Evolutionary conservation across 2,888 invertebrate genomes (phyloP).

Genomic region (Diadromus collaris): DNA sequence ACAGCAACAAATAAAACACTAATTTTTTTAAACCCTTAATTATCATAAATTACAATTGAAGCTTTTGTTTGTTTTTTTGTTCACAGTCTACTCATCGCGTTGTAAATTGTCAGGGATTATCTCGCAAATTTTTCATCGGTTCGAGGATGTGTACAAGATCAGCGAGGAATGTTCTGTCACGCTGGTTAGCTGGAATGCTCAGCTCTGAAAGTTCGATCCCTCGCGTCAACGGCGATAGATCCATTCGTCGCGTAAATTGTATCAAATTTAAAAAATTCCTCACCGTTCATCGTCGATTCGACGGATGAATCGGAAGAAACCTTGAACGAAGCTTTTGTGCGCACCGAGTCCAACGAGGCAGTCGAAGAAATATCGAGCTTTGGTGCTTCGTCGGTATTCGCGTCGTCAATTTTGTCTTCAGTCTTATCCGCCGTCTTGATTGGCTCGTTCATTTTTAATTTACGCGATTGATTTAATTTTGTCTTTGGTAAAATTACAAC

Average conservation of each 20-base stretch:
- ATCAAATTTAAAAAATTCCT: conserved; percentile 49
- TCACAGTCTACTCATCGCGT: conserved; percentile 13
- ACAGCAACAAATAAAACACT: conserved; percentile 19
- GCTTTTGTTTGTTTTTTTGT: conserved; percentile 13
- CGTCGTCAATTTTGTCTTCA: neutral
- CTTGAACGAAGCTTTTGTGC: conserved; percentile 30
- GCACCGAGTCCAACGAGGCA: conserved; percentile 8
- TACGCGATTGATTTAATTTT: neutral
- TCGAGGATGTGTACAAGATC: conserved; percentile 1
- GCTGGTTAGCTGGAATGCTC: conserved; percentile 62
- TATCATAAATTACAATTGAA: conserved; percentile 21
- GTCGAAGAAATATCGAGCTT: conserved; percentile 12
- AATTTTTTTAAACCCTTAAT: conserved; percentile 3
- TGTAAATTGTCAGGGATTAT: neutral
- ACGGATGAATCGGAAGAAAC: conserved; percentile 21
- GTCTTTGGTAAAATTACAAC: conserved; percentile 11
- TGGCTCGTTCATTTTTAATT: neutral
- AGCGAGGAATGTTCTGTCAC: conserved; percentile 9
- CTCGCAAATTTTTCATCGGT: neutral
- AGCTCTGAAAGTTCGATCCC: conserved; percentile 58
- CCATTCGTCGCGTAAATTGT: conserved; percentile 40
- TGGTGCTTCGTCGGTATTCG: neutral
- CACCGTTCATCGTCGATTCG: conserved; percentile 21
- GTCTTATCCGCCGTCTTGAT: neutral
- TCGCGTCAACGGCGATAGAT: conserved; percentile 53